Percentiles rank a stretch among this genome's conserved stretches.
These are phyloP conservation scores for Tineola bisselliella DNA, from an alignment of 2,888 invertebrate genomes.

Conservation along the genomic window DNA sequence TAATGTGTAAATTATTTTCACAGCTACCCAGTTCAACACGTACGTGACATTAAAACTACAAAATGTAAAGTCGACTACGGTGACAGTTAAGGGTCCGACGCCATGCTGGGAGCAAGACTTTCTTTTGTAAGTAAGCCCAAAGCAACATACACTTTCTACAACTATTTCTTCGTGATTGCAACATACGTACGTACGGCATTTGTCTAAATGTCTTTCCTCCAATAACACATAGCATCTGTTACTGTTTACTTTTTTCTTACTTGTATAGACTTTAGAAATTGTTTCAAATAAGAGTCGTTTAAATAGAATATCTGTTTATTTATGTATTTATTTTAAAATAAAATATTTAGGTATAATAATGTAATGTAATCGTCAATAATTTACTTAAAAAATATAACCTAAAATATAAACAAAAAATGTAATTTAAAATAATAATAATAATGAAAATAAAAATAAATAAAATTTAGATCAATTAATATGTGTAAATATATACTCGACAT, in stretches of 20 bases:
- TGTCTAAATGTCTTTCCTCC: too few relatives aligned
- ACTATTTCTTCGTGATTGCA: not conserved
- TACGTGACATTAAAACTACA: slow-evolving; percentile 97
- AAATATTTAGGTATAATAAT: too few relatives aligned
- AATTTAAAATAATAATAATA: too few relatives aligned
- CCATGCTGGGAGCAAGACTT: slow-evolving; percentile 99
- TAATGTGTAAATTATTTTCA: slow-evolving; percentile 28
- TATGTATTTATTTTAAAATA: too few relatives aligned
- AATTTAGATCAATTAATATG: too few relatives aligned
- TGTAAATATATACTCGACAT: too few relatives aligned
- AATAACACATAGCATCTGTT: not conserved
- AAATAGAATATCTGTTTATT: too few relatives aligned
- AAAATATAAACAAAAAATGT: too few relatives aligned
- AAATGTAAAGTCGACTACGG: slow-evolving; percentile 97
- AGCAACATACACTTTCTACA: not conserved
- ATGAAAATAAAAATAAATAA: too few relatives aligned
- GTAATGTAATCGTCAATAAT: too few relatives aligned
- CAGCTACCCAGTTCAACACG: slow-evolving; percentile 92
- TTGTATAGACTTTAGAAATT: not conserved
- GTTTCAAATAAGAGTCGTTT: too few relatives aligned
- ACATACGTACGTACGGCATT: not conserved
- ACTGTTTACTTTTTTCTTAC: not conserved
- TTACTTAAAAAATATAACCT: too few relatives aligned
- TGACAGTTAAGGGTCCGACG: slow-evolving; percentile 94
- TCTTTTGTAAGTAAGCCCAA: slow-evolving; percentile 86